Evolutionary conservation across 2,888 invertebrate genomes (phyloP).

Genomic region (Drosophila helvetica): DNA sequence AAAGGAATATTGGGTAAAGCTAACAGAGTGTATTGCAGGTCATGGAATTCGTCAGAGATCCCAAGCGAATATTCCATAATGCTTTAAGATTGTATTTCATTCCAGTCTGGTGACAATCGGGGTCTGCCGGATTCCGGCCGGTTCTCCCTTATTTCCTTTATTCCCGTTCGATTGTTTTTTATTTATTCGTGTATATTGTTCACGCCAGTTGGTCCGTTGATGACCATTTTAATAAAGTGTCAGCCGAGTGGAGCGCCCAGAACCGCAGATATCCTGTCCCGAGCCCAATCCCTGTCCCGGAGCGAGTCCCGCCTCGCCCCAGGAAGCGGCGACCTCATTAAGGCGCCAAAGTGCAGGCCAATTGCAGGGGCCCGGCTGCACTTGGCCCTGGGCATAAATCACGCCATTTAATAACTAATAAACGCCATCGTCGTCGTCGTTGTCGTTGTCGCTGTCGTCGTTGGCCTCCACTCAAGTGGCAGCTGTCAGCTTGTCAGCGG

Average conservation of each 20-base stretch:
- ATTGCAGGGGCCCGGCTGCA: slow-evolving; percentile 43
- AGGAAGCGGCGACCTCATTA: slow-evolving; percentile 60
- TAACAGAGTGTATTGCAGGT: neutral
- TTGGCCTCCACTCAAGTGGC: slow-evolving; percentile 75
- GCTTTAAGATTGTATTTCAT: neutral
- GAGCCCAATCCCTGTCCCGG: slow-evolving; percentile 10
- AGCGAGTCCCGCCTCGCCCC: neutral
- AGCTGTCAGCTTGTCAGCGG: slow-evolving; percentile 81
- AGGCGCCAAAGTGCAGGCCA: slow-evolving; percentile 51
- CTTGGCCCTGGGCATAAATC: slow-evolving; percentile 59
- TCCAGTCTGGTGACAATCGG: neutral
- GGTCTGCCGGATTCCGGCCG: neutral
- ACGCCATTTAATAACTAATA: slow-evolving; percentile 76
- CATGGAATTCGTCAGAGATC: neutral
- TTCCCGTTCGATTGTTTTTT: neutral
- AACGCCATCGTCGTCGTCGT: slow-evolving; percentile 48
- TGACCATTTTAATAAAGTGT: neutral
- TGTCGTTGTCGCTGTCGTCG: slow-evolving; percentile 9
- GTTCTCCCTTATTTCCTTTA: neutral
- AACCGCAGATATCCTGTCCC: slow-evolving; percentile 32
- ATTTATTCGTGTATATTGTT: too few species aligned
- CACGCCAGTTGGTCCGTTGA: neutral
- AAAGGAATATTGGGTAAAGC: too few species aligned
- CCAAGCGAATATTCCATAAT: neutral
- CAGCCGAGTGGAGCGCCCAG: neutral